Evolutionary conservation across 2,888 invertebrate genomes (phyloP).

Genomic region (Glyphotaelius pellucidus): DNA sequence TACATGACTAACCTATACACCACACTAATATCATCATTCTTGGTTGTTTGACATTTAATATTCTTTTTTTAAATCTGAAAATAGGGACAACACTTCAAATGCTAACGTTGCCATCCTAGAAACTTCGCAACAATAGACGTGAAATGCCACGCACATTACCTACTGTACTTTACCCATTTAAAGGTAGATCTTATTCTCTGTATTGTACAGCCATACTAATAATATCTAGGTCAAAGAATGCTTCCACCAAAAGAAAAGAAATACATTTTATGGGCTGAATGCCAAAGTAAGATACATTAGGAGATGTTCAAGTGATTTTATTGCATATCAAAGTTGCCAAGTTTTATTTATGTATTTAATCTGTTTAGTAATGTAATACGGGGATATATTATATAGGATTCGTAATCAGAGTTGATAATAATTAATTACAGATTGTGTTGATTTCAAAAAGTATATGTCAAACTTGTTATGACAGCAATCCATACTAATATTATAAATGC

Average conservation of each 20-base stretch:
- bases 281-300: background rate
- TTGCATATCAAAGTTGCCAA: no score
- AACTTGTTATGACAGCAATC: no score
- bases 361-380: no score
- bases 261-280: background rate
- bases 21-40: no score
- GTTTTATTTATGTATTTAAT: no score
- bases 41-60: background rate
- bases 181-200: background rate
- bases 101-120: background rate
- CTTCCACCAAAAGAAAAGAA: background rate
- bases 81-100: background rate
- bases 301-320: background rate
- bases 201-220: background rate
- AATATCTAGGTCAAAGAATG: background rate
- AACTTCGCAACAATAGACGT: background rate
- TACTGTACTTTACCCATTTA: background rate
- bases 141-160: background rate
- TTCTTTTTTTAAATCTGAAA: background rate
- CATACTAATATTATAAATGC: no score
- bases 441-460: no score
- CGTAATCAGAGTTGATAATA: no score
- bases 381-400: no score
- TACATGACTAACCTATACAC: no score
- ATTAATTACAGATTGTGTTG: no score